Base-by-base conservation (phyloP, 2,888 invertebrate species). In the Drosophila atripex region DNA sequence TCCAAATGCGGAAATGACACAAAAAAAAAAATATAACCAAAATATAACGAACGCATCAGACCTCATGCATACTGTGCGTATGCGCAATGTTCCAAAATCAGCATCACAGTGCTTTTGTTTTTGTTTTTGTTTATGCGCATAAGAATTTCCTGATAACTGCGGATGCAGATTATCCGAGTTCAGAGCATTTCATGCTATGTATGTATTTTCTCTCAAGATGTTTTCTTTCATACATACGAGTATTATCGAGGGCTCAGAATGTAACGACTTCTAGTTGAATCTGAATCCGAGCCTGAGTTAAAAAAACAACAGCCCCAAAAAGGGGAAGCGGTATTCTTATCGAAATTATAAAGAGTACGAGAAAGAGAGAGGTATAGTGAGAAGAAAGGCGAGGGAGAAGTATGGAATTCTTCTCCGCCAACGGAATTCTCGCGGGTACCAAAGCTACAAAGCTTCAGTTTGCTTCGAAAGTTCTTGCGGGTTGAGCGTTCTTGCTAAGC, bases 1-100 rank as follows among this genome's bases (percentile, higher is more conserved):
- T 38, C 60, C 21, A 30, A 47, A 69, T 46, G 43, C 60, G 69
- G 69, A 70, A 50, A 39, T 70, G 69, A 51, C 69, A 70, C 60
- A 38, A 39, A 70, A 63, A 49, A 38, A 16, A 25, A 28, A 8
- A n/a, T n/a, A n/a, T n/a, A 0, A 23, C 28, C 28, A 28, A 28
- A 28, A 28, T 3, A 28, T 28, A 28, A 28, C 8, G 9, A 9
- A 16, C 43, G 23, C 45, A 64, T 52, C 18, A 32, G 39, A 51
- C 41, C 63, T 54, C 50, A 49, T 21, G 25, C 11, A 50, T 54
- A 28, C 49, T 45, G 18, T 38, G 35, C 59, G 55, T 55, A 59
- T 57, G 39, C 57, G 57, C 50, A 58, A 53, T 58, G 52, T 58
- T 25, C 16, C 16, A 41, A 30, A 49, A 6, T 30, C 32, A 18